Evolutionary conservation across 2,113 vertebrate genomes (phyloP).

Genomic region (Eclectus roratus): DNA sequence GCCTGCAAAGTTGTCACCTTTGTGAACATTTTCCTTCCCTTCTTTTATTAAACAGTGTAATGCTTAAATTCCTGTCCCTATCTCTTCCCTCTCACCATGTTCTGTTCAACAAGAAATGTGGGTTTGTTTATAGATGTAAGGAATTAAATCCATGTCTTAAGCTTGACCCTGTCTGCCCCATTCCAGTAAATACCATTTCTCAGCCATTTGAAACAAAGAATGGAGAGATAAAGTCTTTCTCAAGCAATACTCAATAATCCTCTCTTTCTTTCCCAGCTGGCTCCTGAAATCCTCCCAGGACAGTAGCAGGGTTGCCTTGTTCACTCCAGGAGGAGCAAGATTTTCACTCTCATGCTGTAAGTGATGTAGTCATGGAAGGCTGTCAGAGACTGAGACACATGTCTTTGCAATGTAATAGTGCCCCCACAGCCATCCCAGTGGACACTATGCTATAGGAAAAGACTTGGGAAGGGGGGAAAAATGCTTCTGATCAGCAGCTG

Average conservation of each 20-base stretch:
- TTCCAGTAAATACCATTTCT: background rate
- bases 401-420: background rate
- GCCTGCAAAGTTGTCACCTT: background rate
- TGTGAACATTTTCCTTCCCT: background rate
- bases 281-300: background rate
- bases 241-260: background rate
- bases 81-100: background rate
- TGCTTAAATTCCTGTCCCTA: background rate
- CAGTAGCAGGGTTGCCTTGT: background rate
- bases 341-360: background rate
- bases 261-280: background rate
- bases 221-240: background rate
- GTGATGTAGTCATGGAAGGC: background rate
- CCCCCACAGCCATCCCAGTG: background rate
- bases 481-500: slow-evolving; percentile 15
- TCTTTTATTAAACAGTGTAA: background rate
- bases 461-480: background rate
- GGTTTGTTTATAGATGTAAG: background rate
- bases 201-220: background rate
- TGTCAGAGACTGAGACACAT: background rate
- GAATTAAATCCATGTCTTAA: slow-evolving; percentile 3
- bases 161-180: background rate
- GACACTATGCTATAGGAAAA: background rate
- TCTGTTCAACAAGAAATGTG: background rate
- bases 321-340: background rate